Conservation (phyloP, 2,797 vertebrate genomes). For the Ara ararauna region DNA sequence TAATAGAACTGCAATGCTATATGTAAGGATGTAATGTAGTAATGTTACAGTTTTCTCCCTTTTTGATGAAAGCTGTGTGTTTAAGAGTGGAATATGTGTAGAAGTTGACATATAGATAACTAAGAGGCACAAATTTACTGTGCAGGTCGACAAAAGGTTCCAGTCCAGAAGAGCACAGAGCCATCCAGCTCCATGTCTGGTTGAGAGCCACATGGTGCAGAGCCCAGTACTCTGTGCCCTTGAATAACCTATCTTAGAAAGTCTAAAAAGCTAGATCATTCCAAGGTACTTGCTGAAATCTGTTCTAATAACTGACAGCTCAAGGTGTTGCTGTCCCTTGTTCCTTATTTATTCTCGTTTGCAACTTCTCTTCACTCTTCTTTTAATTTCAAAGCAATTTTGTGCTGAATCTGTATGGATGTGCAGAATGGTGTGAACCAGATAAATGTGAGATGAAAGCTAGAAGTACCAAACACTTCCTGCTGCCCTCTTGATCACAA, state of each 20-base stretch:
- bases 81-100: not conserved
- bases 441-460: not conserved
- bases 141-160: rapidly evolving
- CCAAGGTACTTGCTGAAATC: slow-evolving; percentile 10
- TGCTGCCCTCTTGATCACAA: not conserved
- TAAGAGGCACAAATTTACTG: not conserved
- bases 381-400: not conserved
- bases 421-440: not conserved
- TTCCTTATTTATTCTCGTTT: slow-evolving; percentile 16
- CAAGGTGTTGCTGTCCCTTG: not conserved
- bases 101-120: not conserved
- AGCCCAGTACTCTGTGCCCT: not conserved
- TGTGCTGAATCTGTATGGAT: not conserved
- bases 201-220: not conserved
- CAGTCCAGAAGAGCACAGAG: not conserved
- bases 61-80: not conserved
- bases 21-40: not conserved
- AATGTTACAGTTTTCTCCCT: not conserved
- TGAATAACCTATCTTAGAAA: not conserved
- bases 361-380: not conserved
- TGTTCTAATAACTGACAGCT: not conserved
- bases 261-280: not conserved
- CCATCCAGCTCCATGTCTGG: not conserved
- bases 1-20: not conserved
- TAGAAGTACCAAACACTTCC: not conserved